Percentiles rank a stretch among this genome's conserved stretches.
These are phyloP conservation scores for Nematostella vectensis DNA, from an alignment of 92 coral and sea anemone species.

Conservation along the genomic window DNA sequence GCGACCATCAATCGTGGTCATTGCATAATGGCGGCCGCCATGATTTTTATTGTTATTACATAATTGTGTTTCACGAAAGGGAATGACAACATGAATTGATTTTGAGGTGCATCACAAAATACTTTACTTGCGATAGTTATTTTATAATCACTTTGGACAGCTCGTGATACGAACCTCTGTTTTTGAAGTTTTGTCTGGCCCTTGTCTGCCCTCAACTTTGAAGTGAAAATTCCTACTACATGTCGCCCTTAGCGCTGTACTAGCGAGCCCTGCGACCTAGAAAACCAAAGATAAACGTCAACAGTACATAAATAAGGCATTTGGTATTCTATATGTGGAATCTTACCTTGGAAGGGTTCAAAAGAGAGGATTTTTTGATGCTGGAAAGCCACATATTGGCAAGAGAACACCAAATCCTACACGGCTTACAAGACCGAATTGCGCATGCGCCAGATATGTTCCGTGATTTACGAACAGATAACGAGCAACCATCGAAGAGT, in stretches of 20 bases:
- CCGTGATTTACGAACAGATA: not conserved
- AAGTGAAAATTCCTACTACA: conserved; percentile 68
- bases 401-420: not conserved
- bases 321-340: too few species aligned
- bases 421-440: not conserved
- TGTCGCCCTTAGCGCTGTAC: conserved; percentile 36
- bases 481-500: not conserved
- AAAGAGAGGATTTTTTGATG: conserved; percentile 28
- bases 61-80: too few species aligned
- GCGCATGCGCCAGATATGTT: conserved; percentile 15
- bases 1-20: too few species aligned
- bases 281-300: too few species aligned
- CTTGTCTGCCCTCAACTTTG: conserved; percentile 62
- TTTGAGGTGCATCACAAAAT: too few species aligned
- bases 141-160: not conserved
- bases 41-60: too few species aligned
- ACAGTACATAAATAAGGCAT: too few species aligned
- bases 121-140: not conserved
- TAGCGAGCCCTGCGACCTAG: conserved; percentile 52
- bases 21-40: too few species aligned
- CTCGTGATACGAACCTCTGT: conserved; percentile 44
- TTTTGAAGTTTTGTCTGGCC: conserved; percentile 64
- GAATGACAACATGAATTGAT: too few species aligned
- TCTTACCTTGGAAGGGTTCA: conserved; percentile 46
- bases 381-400: conserved; percentile 39